Conservation (phyloP, 2,888 invertebrate genomes). For the Cynaeus angustus region DNA sequence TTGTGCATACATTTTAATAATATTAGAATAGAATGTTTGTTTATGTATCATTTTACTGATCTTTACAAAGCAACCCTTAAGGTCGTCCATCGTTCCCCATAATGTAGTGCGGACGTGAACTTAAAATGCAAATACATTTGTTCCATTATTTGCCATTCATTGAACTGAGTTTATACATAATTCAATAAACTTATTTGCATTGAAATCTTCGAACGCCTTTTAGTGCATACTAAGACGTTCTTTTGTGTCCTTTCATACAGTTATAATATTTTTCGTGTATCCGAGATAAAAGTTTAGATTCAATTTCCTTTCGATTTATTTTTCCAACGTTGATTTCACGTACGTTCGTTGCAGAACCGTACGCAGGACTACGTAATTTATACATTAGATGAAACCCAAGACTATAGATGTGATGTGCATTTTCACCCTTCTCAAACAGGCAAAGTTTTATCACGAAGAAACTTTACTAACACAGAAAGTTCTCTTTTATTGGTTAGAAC, state of each 20-base stretch:
- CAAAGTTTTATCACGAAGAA: conserved; percentile 31
- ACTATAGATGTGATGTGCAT: conserved; percentile 22
- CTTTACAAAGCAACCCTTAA: too few relatives aligned
- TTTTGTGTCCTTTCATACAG: too few relatives aligned
- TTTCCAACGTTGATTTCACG: conserved; percentile 18
- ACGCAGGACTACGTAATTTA: conserved; percentile 26
- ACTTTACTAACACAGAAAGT: conserved; percentile 32
- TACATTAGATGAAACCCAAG: conserved; percentile 30
- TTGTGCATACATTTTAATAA: too few relatives aligned
- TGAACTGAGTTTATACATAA: conserved; percentile 24
- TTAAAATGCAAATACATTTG: conserved; percentile 18
- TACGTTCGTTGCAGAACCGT: neutral
- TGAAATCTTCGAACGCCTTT: too few relatives aligned
- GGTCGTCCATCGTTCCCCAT: too few relatives aligned
- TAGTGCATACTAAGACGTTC: too few relatives aligned
- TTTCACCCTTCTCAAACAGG: conserved; percentile 29
- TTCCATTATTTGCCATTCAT: conserved; percentile 32
- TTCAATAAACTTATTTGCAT: conserved; percentile 27
- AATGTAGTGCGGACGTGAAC: too few relatives aligned
- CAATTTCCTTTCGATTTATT: neutral
- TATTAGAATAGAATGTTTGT: too few relatives aligned
- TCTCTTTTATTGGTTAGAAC: conserved; percentile 15
- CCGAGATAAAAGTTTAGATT: neutral
- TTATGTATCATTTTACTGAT: too few relatives aligned
- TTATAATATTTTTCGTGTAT: neutral